These are phyloP conservation scores for Peromyscus nudipes DNA, from an alignment of 2,797 vertebrate species.

Conservation along the genomic window DNA sequence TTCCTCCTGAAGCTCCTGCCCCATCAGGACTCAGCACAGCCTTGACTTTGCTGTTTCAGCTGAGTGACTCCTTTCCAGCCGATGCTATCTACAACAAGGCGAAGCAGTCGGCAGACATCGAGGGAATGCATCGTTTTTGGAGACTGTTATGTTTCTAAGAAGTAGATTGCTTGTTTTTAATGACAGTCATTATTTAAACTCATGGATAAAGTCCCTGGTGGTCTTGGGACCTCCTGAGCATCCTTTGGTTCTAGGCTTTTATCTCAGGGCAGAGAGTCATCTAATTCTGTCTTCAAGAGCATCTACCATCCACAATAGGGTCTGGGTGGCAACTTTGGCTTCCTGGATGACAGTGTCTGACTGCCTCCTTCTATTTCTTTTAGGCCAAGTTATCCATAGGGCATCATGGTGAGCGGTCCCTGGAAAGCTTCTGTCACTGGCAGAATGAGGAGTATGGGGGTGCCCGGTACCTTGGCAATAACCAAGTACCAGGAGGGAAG, in stretches of 20 bases:
- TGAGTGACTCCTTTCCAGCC: not conserved
- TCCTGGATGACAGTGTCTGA: conserved; percentile 19
- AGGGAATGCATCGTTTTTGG: not conserved
- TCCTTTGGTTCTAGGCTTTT: not conserved
- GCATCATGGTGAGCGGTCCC: conserved; percentile 96
- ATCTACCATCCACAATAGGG: not conserved
- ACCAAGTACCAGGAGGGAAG: conserved; percentile 94
- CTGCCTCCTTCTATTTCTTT: not conserved
- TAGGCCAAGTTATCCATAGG: conserved; percentile 95
- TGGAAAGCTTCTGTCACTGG: conserved; percentile 99
- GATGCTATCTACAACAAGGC: not conserved
- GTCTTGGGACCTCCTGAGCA: fast-evolving
- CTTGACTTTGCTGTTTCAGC: not conserved
- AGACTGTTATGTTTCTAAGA: not conserved
- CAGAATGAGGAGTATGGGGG: conserved; percentile 96
- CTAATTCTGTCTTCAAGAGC: fast-evolving
- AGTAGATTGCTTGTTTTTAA: not conserved
- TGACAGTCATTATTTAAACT: not conserved
- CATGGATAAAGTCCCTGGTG: not conserved
- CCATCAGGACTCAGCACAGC: not conserved
- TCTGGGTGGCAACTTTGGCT: not conserved
- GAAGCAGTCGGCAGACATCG: fast-evolving
- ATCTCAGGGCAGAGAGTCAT: not conserved
- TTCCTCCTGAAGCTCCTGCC: not conserved
- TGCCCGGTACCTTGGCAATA: conserved; percentile 94